Evolutionary conservation across 1,140 invertebrate species (phyloP).

Genomic region (Pantala flavescens): DNA sequence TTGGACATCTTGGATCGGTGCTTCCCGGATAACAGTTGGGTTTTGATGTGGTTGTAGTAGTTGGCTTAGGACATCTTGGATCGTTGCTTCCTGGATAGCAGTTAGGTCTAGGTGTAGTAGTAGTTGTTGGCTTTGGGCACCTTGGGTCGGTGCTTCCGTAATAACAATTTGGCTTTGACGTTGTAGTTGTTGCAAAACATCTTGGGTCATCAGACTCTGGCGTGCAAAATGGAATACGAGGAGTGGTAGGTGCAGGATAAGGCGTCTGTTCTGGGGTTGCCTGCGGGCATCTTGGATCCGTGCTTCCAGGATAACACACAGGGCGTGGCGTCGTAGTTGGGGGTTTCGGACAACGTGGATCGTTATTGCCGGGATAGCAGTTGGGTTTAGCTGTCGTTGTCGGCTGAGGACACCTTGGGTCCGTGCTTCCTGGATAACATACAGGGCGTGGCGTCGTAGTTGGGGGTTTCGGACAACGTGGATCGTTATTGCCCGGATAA

Average conservation of each 20-base stretch:
- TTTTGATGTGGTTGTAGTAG: constrained; percentile 19
- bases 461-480: constrained; percentile 27
- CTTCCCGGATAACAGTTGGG: constrained; percentile 24
- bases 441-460: constrained; percentile 19
- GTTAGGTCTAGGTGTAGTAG: constrained; percentile 22
- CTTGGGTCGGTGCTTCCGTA: constrained; percentile 31
- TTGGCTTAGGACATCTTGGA: constrained; percentile 20
- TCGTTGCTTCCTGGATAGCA: constrained; percentile 20
- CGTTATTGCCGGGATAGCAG: background rate
- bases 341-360: background rate
- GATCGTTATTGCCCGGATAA: constrained; percentile 17
- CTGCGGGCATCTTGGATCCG: constrained; percentile 32
- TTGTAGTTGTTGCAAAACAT: too few species aligned
- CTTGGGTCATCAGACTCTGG: constrained; percentile 30
- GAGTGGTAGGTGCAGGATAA: background rate
- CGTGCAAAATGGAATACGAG: constrained; percentile 18
- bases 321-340: constrained; percentile 19
- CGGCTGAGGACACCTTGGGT: constrained; percentile 13
- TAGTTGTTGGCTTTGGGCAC: constrained; percentile 21
- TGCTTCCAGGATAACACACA: too few species aligned
- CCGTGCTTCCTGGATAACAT: constrained; percentile 19
- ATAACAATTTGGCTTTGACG: constrained; percentile 26
- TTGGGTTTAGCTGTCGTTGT: background rate
- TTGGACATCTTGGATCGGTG: constrained; percentile 33
- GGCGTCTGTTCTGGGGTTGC: constrained; percentile 19